These are phyloP conservation scores for Pangasius sanitwongsei DNA, from an alignment of 2,797 vertebrate species.

Conservation along the genomic window DNA sequence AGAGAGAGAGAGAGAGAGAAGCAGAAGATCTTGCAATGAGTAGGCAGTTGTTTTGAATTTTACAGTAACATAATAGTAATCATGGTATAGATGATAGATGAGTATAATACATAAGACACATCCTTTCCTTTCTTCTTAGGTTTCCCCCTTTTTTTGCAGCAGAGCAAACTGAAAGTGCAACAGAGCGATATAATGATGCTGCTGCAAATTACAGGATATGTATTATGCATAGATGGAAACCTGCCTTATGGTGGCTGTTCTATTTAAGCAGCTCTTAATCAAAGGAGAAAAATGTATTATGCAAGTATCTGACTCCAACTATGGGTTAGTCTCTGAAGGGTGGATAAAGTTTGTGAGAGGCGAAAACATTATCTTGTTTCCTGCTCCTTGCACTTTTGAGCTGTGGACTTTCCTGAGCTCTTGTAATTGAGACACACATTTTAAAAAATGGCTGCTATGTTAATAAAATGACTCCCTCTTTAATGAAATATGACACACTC, in stretches of 20 bases:
- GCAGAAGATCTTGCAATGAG: background rate
- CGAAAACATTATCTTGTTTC: background rate
- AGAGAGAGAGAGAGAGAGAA: background rate
- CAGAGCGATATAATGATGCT: background rate
- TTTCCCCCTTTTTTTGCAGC: background rate
- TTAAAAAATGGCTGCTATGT: background rate
- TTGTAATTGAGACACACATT: background rate
- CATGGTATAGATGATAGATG: background rate
- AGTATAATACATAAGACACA: background rate
- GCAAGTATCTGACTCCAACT: background rate
- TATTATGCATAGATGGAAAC: slow-evolving; percentile 18
- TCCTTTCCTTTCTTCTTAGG: background rate
- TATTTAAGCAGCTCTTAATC: slow-evolving; percentile 27
- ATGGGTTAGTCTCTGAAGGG: background rate
- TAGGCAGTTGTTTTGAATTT: background rate
- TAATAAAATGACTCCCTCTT: background rate
- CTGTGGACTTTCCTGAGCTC: background rate
- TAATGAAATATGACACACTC: background rate
- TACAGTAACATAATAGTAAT: background rate
- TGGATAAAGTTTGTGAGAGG: background rate
- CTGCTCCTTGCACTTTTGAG: background rate
- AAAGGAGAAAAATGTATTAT: slow-evolving; percentile 22
- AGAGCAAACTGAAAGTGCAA: background rate
- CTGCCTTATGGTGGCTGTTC: slow-evolving; percentile 22
- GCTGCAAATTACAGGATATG: slow-evolving; percentile 24